Evolutionary conservation across 2,888 invertebrate species (phyloP).

Genomic region (Cerceris rybyensis): DNA sequence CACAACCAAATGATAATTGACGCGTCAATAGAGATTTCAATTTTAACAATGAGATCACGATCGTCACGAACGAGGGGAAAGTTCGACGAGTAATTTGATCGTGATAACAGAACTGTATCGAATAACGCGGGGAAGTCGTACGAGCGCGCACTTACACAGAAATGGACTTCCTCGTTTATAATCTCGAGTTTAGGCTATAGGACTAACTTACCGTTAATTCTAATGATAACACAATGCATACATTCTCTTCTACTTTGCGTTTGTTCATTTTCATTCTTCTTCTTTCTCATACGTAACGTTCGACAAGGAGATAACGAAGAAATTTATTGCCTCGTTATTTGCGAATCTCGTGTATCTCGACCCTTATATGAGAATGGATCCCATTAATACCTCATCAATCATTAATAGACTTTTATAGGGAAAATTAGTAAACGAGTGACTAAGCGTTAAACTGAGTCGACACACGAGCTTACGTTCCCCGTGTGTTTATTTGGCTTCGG

Average conservation of each 20-base stretch:
- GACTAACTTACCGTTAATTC: constrained; percentile 9
- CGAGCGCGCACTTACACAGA: too few relatives aligned
- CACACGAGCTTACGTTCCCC: constrained; percentile 31
- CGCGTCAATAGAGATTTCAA: background rate
- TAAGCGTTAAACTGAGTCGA: constrained; percentile 69
- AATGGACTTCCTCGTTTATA: constrained; percentile 9
- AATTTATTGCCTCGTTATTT: constrained; percentile 26
- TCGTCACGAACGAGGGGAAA: background rate
- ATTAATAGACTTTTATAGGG: constrained; percentile 34
- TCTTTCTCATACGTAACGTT: constrained; percentile 13
- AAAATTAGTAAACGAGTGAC: constrained; percentile 68
- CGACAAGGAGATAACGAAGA: constrained; percentile 34
- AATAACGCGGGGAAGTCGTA: background rate
- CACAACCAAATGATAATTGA: constrained; percentile 7
- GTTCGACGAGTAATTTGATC: background rate
- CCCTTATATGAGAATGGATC: background rate
- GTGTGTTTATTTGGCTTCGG: constrained; percentile 75
- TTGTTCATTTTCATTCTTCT: too few relatives aligned
- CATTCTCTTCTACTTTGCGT: background rate
- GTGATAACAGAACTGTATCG: constrained; percentile 4
- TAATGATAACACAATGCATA: constrained; percentile 13
- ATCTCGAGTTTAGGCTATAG: constrained; percentile 15
- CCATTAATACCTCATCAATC: constrained; percentile 37
- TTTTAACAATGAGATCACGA: background rate
- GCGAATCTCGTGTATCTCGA: background rate